Evolutionary conservation across 2,113 vertebrate species (phyloP).

Genomic region (Cathartes aura): DNA sequence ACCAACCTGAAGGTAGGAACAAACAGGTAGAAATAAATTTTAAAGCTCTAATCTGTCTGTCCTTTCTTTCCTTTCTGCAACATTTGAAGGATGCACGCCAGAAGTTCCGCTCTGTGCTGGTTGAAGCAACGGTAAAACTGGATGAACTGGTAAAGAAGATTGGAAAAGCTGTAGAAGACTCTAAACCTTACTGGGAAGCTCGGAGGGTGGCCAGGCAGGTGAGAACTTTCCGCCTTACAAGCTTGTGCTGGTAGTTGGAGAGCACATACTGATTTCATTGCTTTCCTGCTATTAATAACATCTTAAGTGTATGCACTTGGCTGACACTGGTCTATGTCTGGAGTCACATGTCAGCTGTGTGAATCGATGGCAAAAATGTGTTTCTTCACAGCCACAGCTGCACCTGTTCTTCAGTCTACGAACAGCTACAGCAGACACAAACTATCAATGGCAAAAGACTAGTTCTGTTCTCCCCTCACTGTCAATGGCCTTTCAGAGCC

Average conservation of each 20-base stretch:
- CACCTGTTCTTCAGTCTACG: background rate
- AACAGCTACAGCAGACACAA: background rate
- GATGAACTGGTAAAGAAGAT: slow-evolving; percentile 96
- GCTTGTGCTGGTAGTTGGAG: background rate
- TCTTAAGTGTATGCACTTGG: background rate
- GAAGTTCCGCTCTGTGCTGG: slow-evolving; percentile 92
- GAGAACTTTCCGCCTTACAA: slow-evolving; percentile 31
- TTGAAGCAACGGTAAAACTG: slow-evolving; percentile 91
- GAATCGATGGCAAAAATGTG: background rate
- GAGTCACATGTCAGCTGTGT: background rate
- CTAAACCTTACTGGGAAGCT: slow-evolving; percentile 98
- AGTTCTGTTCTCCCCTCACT: background rate
- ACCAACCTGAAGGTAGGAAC: background rate
- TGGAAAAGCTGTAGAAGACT: slow-evolving; percentile 94
- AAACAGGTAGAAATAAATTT: background rate
- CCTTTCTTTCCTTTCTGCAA: background rate
- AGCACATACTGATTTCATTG: background rate
- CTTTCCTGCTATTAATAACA: background rate
- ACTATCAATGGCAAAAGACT: background rate
- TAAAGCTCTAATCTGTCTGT: background rate
- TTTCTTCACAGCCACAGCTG: background rate
- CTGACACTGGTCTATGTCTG: background rate
- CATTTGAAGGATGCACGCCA: slow-evolving; percentile 87
- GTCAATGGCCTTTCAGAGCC: background rate
- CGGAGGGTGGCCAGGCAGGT: slow-evolving; percentile 92